Evolutionary conservation across 2,888 invertebrate species (phyloP).

Genomic region (Brachyopa scutellaris): DNA sequence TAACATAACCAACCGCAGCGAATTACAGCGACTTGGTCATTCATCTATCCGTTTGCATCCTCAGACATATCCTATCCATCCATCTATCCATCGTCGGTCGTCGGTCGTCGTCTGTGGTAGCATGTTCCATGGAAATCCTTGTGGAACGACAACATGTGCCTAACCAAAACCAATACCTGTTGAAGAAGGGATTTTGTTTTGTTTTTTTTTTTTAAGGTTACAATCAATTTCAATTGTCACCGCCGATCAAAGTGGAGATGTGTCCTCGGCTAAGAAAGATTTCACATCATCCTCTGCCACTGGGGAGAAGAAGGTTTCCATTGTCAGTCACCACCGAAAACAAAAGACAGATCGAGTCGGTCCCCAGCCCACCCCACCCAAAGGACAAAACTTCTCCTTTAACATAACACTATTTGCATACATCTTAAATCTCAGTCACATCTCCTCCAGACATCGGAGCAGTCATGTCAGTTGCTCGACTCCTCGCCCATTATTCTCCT

Average conservation of each 20-base stretch:
- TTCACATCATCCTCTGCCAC: constrained; percentile 64
- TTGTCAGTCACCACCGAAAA: constrained; percentile 59
- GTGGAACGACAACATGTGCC: constrained; percentile 48
- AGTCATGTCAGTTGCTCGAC: constrained; percentile 73
- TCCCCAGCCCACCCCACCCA: constrained; percentile 55
- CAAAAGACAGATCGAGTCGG: constrained; percentile 49
- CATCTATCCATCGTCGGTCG: constrained; percentile 3
- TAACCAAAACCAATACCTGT: constrained; percentile 25
- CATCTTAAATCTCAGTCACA: constrained; percentile 74
- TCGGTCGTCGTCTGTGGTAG: constrained; percentile 13
- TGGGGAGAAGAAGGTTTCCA: constrained; percentile 32
- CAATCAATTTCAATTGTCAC: constrained; percentile 73
- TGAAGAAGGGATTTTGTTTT: constrained; percentile 28
- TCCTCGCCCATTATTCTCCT: constrained; percentile 64
- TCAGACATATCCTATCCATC: constrained; percentile 43
- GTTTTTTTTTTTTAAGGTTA: constrained; percentile 19
- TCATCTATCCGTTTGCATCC: constrained; percentile 59
- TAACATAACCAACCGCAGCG: constrained; percentile 64
- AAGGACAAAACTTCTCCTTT: constrained; percentile 64
- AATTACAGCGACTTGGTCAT: constrained; percentile 57
- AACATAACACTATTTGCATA: constrained; percentile 75
- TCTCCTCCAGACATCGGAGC: constrained; percentile 72
- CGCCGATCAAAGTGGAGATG: constrained; percentile 70
- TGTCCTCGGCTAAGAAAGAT: constrained; percentile 65
- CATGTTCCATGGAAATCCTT: constrained; percentile 65